phyloP scores from a whole-genome alignment of 2,113 vertebrate species.

The Carassius auratus region DNA sequence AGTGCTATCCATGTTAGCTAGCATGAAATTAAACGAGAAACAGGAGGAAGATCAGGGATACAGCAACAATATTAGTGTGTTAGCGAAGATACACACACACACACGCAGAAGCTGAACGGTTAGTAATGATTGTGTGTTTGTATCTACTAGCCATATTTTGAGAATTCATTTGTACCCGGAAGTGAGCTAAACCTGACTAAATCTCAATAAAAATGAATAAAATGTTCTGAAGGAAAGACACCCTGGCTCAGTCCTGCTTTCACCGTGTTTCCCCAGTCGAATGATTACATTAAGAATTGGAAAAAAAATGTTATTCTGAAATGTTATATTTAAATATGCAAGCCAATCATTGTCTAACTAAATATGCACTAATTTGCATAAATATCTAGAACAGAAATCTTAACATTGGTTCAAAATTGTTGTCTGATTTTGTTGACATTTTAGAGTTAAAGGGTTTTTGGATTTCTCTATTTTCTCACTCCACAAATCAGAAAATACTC shows the following conservation, averaged over 20 bases:
- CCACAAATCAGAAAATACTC: background rate
- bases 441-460: too few relatives aligned
- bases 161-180: background rate
- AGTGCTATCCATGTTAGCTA: slow-evolving; percentile 95
- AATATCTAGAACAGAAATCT: background rate
- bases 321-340: background rate
- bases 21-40: slow-evolving; percentile 62
- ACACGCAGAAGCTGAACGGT: background rate
- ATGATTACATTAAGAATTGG: background rate
- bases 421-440: too few relatives aligned
- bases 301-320: background rate
- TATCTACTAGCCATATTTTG: background rate
- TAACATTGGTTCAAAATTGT: background rate
- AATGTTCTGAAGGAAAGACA: background rate
- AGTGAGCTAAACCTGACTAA: background rate
- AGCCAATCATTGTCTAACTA: background rate
- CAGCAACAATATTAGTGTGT: slow-evolving; percentile 40
- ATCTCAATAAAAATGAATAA: background rate
- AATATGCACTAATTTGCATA: background rate
- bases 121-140: background rate
- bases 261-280: background rate
- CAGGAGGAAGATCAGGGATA: slow-evolving; percentile 32
- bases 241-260: too few relatives aligned
- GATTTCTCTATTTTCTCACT: background rate
- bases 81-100: slow-evolving; percentile 27